Evolutionary conservation across 1,140 invertebrate genomes (phyloP).

Genomic region (Pseudomyrmex pallidus): DNA sequence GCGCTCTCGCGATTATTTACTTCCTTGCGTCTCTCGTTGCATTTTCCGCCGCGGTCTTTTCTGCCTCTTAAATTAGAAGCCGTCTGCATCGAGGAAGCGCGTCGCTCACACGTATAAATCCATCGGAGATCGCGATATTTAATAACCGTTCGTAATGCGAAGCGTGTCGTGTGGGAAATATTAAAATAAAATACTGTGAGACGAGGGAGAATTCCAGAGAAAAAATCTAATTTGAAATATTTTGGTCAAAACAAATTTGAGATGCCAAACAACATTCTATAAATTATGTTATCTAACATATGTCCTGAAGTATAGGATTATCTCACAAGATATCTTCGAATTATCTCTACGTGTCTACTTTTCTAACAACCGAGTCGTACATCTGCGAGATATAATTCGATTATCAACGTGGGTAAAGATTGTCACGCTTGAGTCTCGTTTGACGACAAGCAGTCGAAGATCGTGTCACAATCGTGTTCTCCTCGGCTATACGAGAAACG

Average conservation of each 20-base stretch:
- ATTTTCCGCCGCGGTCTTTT: conserved; percentile 58
- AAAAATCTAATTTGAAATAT: too few species aligned
- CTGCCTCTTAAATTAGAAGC: conserved; percentile 60
- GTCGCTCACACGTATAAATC: conserved; percentile 56
- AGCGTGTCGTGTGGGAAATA: too few species aligned
- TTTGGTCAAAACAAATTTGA: background rate
- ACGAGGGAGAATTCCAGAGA: too few species aligned
- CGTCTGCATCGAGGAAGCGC: conserved; percentile 38
- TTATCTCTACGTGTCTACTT: background rate
- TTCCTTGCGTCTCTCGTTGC: conserved; percentile 36
- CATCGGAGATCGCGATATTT: background rate
- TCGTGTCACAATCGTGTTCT: background rate
- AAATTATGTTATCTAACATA: background rate
- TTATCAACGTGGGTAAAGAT: background rate
- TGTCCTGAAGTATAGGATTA: background rate
- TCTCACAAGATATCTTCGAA: background rate
- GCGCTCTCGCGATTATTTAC: conserved; percentile 66
- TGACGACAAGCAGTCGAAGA: background rate
- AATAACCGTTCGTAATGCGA: conserved; percentile 8
- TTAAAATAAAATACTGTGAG: too few species aligned
- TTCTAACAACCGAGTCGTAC: background rate
- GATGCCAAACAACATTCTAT: background rate
- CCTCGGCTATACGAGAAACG: background rate
- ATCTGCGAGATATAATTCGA: background rate
- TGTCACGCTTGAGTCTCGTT: background rate